phyloP scores from a whole-genome alignment of 2,113 vertebrate species.

The Equus przewalskii region DNA sequence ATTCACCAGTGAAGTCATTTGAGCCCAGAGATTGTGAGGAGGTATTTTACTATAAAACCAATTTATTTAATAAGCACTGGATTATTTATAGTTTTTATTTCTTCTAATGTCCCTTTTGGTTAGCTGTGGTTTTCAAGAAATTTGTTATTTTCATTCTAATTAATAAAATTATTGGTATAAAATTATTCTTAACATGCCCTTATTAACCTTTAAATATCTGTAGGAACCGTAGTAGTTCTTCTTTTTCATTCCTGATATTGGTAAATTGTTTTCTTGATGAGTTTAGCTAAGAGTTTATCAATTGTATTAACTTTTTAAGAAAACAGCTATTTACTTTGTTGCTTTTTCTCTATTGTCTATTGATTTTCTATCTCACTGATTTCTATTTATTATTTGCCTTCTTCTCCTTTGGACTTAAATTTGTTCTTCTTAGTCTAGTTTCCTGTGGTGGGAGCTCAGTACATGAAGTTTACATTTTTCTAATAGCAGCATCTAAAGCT shows the following conservation, averaged over 20 bases:
- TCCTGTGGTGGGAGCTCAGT: not conserved
- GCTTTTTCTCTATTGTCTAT: constrained; percentile 8
- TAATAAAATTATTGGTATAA: constrained; percentile 25
- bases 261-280: not conserved
- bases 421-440: constrained; percentile 38
- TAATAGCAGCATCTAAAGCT: not conserved
- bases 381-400: not conserved
- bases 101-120: not conserved
- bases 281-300: not conserved
- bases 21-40: not conserved
- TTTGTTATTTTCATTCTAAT: constrained; percentile 17
- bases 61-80: not conserved
- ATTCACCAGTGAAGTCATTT: not conserved
- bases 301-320: not conserved
- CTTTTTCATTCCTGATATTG: not conserved
- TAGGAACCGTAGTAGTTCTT: not conserved
- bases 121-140: constrained; percentile 27
- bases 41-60: not conserved
- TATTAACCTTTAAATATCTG: not conserved
- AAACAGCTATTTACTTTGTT: not conserved
- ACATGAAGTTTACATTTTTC: not conserved
- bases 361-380: not conserved
- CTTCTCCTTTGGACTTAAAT: not conserved
- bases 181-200: not conserved
- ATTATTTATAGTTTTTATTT: constrained; percentile 29